Conservation (phyloP, 2,888 invertebrate genomes). For the Emmelina monodactyla region DNA sequence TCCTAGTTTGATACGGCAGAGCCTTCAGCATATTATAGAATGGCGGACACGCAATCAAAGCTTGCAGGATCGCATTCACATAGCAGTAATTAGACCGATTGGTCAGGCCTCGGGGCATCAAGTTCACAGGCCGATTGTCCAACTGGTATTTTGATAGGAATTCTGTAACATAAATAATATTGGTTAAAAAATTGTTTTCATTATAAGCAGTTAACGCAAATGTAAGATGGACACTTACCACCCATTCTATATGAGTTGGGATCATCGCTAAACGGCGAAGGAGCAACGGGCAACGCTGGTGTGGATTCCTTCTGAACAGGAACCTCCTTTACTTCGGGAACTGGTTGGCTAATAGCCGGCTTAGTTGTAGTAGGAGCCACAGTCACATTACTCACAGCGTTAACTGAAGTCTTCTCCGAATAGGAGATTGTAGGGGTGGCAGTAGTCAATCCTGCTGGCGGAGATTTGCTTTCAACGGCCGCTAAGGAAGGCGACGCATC, state of each 20-base stretch:
- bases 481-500: slow-evolving; percentile 53
- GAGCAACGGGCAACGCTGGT: slow-evolving; percentile 41
- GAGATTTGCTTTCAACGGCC: slow-evolving; percentile 30
- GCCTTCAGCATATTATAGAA: slow-evolving; percentile 90
- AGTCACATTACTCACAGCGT: slow-evolving; percentile 23
- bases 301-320: slow-evolving; percentile 31
- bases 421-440: slow-evolving; percentile 29
- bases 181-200: background rate
- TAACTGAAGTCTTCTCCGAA: slow-evolving; percentile 36
- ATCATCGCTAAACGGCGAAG: slow-evolving; percentile 67
- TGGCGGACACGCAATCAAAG: slow-evolving; percentile 92
- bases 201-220: background rate
- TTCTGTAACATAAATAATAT: slow-evolving; percentile 55
- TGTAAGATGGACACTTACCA: slow-evolving; percentile 45
- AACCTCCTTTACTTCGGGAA: slow-evolving; percentile 16
- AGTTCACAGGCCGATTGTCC: slow-evolving; percentile 79
- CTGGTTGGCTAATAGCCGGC: background rate
- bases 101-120: slow-evolving; percentile 89
- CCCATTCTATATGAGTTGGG: slow-evolving; percentile 75
- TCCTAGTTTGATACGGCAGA: slow-evolving; percentile 72
- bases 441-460: slow-evolving; percentile 20
- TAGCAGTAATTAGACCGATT: slow-evolving; percentile 97
- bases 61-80: slow-evolving; percentile 94
- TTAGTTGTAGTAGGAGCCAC: slow-evolving; percentile 19
- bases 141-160: slow-evolving; percentile 77